Conservation (phyloP, 2,113 vertebrate genomes). For the Clarias magur region DNA sequence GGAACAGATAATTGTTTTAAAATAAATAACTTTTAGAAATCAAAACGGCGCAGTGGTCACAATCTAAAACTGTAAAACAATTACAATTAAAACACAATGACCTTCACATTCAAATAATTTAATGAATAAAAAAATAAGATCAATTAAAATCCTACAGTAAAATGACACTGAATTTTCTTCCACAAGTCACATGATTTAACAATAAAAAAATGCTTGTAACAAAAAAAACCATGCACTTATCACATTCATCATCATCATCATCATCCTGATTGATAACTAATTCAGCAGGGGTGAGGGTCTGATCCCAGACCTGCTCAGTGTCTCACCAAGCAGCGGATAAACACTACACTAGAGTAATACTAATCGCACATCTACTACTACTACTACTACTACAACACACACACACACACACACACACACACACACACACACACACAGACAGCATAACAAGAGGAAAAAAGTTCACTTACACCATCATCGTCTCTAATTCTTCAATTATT, state of each 20-base stretch:
- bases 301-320: conserved; percentile 10
- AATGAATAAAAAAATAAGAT: background rate
- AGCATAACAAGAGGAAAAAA: background rate
- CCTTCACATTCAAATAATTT: background rate
- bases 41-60: background rate
- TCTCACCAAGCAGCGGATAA: background rate
- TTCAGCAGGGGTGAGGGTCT: background rate
- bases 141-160: background rate
- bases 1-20: background rate
- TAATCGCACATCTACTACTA: background rate
- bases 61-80: background rate
- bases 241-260: background rate
- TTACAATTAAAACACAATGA: background rate
- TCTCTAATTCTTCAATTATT: too few relatives aligned
- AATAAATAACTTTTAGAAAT: background rate
- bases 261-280: background rate
- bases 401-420: background rate
- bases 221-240: background rate
- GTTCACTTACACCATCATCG: background rate
- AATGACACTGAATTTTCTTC: background rate
- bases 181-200: background rate
- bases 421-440: background rate
- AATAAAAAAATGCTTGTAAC: background rate
- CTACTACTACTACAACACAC: background rate
- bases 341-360: background rate